phyloP scores from a whole-genome alignment of 2,113 vertebrate genomes.

The Vanacampus margaritifer region DNA sequence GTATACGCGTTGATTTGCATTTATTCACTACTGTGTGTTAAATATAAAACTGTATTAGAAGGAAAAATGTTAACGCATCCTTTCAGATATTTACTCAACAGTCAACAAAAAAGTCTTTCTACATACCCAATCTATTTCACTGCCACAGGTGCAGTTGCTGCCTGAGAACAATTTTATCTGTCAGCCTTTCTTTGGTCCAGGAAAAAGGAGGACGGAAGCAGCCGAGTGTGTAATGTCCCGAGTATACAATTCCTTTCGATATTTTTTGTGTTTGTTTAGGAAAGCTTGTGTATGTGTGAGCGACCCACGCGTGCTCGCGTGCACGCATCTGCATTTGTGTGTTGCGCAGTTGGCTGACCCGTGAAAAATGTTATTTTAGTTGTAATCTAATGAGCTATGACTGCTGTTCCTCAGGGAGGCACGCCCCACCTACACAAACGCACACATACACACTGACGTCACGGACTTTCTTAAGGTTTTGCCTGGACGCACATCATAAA shows the following conservation, averaged over 20 bases:
- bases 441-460: conserved; percentile 31
- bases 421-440: conserved; percentile 40
- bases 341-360: conserved; percentile 40
- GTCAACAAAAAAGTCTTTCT: neutral
- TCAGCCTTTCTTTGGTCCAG: neutral
- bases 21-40: too few species aligned
- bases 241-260: neutral
- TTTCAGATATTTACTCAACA: too few species aligned
- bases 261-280: conserved; percentile 3
- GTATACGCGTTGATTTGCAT: too few species aligned
- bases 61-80: too few species aligned
- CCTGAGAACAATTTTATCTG: conserved; percentile 1
- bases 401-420: conserved; percentile 51
- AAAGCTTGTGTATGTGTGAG: conserved; percentile 1
- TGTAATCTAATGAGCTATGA: conserved; percentile 62
- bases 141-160: conserved; percentile 4
- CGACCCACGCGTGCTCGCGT: neutral
- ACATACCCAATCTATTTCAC: neutral
- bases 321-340: neutral
- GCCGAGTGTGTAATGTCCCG: conserved; percentile 3
- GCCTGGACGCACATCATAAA: conserved; percentile 43
- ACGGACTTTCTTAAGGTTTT: conserved; percentile 32
- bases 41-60: neutral
- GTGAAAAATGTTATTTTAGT: conserved; percentile 51
- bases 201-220: neutral